These are phyloP conservation scores for Nothoprocta pentlandii DNA, from an alignment of 2,113 vertebrate genomes.

Conservation along the genomic window DNA sequence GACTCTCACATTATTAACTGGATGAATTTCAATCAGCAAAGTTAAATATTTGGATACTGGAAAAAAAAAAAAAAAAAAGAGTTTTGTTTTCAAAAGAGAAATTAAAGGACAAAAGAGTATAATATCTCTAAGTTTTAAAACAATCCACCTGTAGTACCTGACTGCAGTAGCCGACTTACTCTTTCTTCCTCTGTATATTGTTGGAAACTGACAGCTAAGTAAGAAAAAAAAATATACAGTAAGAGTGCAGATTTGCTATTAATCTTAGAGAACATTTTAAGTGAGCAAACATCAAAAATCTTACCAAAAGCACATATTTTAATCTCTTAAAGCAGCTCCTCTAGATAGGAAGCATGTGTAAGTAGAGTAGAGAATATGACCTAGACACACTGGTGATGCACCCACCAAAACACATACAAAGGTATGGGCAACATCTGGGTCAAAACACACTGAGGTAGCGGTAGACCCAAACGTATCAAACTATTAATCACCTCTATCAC, in stretches of 20 bases:
- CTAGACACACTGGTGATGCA: not conserved
- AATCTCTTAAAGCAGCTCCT: not conserved
- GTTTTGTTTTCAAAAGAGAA: not conserved
- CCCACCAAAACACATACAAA: not conserved
- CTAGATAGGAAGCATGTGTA: not conserved
- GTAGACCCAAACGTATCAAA: not conserved
- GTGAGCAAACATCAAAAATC: not conserved
- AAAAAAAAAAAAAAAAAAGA: constrained; percentile 33
- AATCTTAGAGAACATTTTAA: not conserved
- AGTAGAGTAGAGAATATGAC: not conserved
- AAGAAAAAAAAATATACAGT: not conserved
- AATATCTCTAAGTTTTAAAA: not conserved
- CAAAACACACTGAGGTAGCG: not conserved
- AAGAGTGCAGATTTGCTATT: not conserved
- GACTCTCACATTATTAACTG: constrained; percentile 93
- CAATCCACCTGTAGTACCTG: constrained; percentile 81
- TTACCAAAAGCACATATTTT: not conserved
- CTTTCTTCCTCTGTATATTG: constrained; percentile 77
- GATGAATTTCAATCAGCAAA: constrained; percentile 92
- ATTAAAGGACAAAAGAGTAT: not conserved
- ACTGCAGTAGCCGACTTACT: constrained; percentile 77
- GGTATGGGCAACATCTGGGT: not conserved
- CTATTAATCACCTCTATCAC: not conserved
- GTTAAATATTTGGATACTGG: constrained; percentile 90
- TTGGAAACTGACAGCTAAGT: constrained; percentile 87